phyloP scores from a whole-genome alignment of 2,113 vertebrate species.

The Tylochromis polylepis region DNA sequence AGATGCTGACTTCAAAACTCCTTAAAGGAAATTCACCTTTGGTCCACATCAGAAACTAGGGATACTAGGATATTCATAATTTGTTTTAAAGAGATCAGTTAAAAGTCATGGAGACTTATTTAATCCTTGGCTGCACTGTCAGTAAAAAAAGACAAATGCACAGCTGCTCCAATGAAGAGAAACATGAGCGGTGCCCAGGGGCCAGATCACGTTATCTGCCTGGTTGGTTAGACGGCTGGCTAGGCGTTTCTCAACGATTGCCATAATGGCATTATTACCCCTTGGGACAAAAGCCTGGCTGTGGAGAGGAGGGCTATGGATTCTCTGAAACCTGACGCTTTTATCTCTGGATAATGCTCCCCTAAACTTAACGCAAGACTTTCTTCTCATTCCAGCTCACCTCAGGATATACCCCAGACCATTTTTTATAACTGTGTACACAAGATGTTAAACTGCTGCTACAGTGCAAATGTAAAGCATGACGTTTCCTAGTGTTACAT shows the following conservation, averaged over 20 bases:
- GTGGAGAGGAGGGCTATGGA: background rate
- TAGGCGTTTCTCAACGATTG: conserved; percentile 36
- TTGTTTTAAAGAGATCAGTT: conserved; percentile 9
- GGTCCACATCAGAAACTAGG: background rate
- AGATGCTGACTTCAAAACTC: background rate
- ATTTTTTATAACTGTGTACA: background rate
- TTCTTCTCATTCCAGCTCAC: background rate
- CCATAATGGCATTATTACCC: conserved; percentile 59
- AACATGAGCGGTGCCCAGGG: conserved; percentile 41
- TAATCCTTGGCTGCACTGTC: background rate
- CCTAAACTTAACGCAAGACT: background rate
- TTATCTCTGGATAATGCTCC: conserved; percentile 18
- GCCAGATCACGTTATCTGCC: conserved; percentile 14
- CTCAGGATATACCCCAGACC: background rate
- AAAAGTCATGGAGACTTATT: conserved; percentile 10
- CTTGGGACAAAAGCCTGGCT: conserved; percentile 49
- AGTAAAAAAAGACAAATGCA: background rate
- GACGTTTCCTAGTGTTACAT: background rate
- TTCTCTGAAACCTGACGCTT: conserved; percentile 59
- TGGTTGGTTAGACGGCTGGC: background rate
- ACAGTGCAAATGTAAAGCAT: background rate
- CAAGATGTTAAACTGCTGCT: conserved; percentile 19
- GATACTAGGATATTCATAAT: conserved; percentile 7
- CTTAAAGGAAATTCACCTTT: conserved; percentile 3
- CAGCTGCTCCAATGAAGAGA: conserved; percentile 39